Percentiles rank a stretch among this genome's conserved stretches.
Conservation (phyloP, 2,888 invertebrate genomes). For the Macaria notata region DNA sequence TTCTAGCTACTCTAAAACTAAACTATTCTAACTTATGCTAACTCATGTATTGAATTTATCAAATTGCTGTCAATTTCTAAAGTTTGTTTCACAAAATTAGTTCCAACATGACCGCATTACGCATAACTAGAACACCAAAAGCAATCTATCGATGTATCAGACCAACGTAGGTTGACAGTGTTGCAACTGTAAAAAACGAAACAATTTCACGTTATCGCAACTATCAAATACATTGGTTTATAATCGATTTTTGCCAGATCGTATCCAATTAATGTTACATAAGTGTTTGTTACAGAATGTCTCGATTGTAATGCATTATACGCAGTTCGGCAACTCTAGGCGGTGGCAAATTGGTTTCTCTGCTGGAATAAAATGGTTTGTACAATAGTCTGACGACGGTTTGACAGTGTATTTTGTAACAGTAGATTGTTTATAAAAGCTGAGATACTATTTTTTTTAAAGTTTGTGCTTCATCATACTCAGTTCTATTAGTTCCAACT, state of each 20-base stretch:
- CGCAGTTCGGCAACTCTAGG: constrained; percentile 44
- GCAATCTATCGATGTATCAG: background rate
- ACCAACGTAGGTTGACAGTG: constrained; percentile 3
- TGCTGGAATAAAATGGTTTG: constrained; percentile 37
- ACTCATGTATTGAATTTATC: no score
- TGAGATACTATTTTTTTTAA: no score
- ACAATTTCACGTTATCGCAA: constrained; percentile 12
- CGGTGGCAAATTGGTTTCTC: constrained; percentile 58
- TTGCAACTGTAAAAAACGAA: constrained; percentile 6
- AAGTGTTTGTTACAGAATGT: constrained; percentile 39
- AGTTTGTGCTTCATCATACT: no score
- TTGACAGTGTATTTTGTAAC: constrained; percentile 3
- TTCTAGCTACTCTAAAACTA: no score
- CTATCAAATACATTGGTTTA: constrained; percentile 16
- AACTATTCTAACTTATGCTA: no score
- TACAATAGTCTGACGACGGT: constrained; percentile 6
- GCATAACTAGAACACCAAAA: no score
- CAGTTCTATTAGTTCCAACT: no score
- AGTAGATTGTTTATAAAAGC: background rate
- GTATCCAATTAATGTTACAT: constrained; percentile 32
- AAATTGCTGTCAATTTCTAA: no score
- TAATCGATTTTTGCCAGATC: constrained; percentile 24
- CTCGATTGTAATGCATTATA: constrained; percentile 41
- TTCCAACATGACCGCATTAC: no score
- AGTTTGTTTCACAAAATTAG: no score